Conservation (phyloP, 2,113 vertebrate species). For the Passer montanus region DNA sequence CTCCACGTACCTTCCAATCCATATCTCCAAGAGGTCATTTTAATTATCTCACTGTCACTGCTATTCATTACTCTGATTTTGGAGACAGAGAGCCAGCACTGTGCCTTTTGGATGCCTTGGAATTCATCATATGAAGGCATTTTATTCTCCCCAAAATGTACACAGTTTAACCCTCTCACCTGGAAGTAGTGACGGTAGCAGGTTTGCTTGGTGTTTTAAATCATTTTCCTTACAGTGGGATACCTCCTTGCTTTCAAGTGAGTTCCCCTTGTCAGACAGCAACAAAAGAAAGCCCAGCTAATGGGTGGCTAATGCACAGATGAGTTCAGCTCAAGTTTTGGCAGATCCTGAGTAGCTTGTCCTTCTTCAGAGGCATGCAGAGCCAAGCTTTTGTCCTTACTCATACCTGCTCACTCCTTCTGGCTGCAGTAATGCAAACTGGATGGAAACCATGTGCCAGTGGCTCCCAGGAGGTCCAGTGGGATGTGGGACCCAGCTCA, state of each 20-base stretch:
- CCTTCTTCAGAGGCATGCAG: not conserved
- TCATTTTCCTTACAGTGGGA: not conserved
- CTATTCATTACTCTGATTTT: conserved; percentile 69
- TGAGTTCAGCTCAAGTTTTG: not conserved
- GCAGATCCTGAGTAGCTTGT: not conserved
- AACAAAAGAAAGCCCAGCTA: not conserved
- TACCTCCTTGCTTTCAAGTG: not conserved
- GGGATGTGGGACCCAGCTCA: not conserved
- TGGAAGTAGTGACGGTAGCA: conserved; percentile 19
- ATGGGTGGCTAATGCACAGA: not conserved
- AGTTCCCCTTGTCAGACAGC: not conserved
- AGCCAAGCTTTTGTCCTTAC: not conserved
- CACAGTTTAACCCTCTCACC: conserved; percentile 56
- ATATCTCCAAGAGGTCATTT: conserved; percentile 75
- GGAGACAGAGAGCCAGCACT: conserved; percentile 48
- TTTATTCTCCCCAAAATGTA: conserved; percentile 50
- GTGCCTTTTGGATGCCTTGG: conserved; percentile 46
- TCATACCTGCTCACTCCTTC: not conserved
- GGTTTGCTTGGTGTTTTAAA: conserved; percentile 2
- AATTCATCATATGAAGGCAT: conserved; percentile 66
- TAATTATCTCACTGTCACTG: conserved; percentile 75
- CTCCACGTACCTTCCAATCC: conserved; percentile 58
- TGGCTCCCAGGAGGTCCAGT: not conserved
- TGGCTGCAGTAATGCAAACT: not conserved
- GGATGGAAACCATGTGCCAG: not conserved